phyloP scores from a whole-genome alignment of 2,888 invertebrate species.

The Pandemis corylana region DNA sequence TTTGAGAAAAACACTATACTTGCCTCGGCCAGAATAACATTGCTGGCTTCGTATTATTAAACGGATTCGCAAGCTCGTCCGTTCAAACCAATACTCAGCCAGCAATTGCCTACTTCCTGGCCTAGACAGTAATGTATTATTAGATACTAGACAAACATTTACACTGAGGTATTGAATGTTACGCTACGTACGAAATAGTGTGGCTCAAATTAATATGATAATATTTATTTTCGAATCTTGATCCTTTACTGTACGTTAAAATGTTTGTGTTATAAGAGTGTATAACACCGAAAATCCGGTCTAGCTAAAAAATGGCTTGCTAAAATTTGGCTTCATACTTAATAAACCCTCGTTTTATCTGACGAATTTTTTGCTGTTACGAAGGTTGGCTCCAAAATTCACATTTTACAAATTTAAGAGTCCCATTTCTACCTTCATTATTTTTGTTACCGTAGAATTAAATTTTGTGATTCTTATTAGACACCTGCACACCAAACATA shows the following conservation, averaged over 20 bases:
- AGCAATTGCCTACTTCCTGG: no score
- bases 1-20: no score
- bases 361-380: conserved; percentile 11
- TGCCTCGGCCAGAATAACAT: no score
- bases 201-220: neutral
- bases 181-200: neutral
- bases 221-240: neutral
- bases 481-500: conserved; percentile 16
- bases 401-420: conserved; percentile 29
- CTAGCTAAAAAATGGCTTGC: conserved; percentile 20
- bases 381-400: conserved; percentile 13
- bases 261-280: neutral
- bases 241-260: neutral
- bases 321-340: conserved; percentile 22
- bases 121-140: no score
- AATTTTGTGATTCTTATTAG: conserved; percentile 31
- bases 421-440: conserved; percentile 34
- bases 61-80: no score
- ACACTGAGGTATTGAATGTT: neutral
- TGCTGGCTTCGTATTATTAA: no score
- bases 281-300: conserved; percentile 8
- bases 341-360: conserved; percentile 27
- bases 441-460: conserved; percentile 31
- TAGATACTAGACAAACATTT: no score
- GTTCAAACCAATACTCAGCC: no score